phyloP scores from a whole-genome alignment of 2,797 vertebrate genomes.

The Mus minutoides region DNA sequence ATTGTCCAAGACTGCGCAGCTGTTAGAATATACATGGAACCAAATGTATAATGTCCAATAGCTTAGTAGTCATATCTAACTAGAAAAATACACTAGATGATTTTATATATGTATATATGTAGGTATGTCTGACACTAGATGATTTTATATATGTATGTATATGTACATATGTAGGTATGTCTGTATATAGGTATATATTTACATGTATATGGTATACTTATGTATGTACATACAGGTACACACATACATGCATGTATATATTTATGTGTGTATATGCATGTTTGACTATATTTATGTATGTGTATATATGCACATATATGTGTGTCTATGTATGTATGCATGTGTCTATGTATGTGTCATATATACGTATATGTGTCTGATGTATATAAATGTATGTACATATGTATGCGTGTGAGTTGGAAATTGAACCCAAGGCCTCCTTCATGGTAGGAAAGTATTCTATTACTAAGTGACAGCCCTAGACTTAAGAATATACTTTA shows the following conservation, averaged over 20 bases:
- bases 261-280: neutral
- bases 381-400: neutral
- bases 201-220: neutral
- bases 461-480: neutral
- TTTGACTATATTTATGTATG: neutral
- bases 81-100: slow-evolving; percentile 18
- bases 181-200: neutral
- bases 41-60: neutral
- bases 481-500: neutral
- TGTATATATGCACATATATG: neutral
- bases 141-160: neutral
- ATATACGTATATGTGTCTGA: too few species aligned
- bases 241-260: too few species aligned
- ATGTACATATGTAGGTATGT: neutral
- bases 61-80: neutral
- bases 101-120: neutral
- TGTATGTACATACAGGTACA: neutral
- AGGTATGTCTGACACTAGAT: neutral
- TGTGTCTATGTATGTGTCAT: neutral
- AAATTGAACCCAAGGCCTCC: neutral
- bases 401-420: neutral
- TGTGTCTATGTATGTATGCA: rapidly evolving
- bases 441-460: neutral
- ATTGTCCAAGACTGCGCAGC: neutral
- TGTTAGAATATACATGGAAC: neutral